Percentiles rank a stretch among this genome's conserved stretches.
phyloP scores from a whole-genome alignment of 2,797 vertebrate genomes.

The Hydrophis major region DNA sequence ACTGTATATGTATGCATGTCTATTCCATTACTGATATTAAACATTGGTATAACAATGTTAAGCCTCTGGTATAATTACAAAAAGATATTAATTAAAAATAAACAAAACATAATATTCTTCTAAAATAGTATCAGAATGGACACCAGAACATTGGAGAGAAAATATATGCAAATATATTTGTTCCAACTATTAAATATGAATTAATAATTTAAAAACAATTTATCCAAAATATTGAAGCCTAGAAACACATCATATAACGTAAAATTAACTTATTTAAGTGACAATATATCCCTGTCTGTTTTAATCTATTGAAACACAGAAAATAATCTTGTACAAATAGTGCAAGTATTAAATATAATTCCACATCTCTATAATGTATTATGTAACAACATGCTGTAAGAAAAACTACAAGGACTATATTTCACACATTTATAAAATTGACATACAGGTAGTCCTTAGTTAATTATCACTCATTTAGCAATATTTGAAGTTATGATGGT shows the following conservation, averaged over 20 bases:
- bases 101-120: background rate
- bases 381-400: background rate
- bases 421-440: background rate
- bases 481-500: background rate
- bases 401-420: background rate
- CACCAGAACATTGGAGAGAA: background rate
- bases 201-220: background rate
- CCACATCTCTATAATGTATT: background rate
- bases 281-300: background rate
- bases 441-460: background rate
- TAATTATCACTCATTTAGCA: background rate
- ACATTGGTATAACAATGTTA: background rate
- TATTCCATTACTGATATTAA: background rate
- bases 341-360: background rate
- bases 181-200: background rate
- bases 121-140: background rate
- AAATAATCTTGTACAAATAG: background rate
- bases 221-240: background rate
- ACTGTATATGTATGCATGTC: background rate
- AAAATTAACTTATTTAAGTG: background rate
- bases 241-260: background rate
- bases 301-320: background rate
- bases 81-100: background rate
- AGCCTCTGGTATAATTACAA: background rate
- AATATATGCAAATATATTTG: background rate